phyloP scores from a whole-genome alignment of 2,113 vertebrate genomes.

The Sinocyclocheilus rhinocerous region DNA sequence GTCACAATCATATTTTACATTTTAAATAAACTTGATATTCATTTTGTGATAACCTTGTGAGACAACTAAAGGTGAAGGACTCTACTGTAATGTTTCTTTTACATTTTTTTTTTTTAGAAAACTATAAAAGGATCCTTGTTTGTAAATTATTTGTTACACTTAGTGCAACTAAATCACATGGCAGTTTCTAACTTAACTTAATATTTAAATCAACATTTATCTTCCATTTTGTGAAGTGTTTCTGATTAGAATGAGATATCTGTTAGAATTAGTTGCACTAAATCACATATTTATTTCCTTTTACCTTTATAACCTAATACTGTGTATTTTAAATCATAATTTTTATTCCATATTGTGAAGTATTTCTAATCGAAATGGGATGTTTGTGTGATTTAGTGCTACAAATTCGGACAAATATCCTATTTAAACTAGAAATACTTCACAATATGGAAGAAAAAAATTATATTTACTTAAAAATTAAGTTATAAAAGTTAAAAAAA shows the following conservation, averaged over 20 bases:
- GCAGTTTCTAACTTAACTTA: neutral
- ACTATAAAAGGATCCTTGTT: neutral
- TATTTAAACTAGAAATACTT: too few species aligned
- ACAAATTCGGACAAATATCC: neutral
- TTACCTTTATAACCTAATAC: neutral
- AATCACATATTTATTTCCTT: neutral
- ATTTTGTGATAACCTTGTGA: neutral
- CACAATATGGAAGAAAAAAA: too few species aligned
- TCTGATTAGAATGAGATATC: neutral
- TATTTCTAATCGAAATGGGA: neutral
- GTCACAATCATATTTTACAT: neutral
- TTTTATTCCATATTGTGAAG: neutral
- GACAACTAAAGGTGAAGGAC: neutral
- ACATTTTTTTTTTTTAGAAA: neutral
- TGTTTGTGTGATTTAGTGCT: neutral
- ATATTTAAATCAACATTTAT: neutral
- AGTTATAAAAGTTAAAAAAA: too few species aligned
- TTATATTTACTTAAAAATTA: neutral
- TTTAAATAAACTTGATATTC: neutral
- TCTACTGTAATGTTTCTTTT: neutral
- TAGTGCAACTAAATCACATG: too few species aligned
- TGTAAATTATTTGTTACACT: neutral
- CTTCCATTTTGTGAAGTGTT: neutral
- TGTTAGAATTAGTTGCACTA: neutral
- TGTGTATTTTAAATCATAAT: neutral